A percentile compares a stretch with the other conserved stretches of the same genome.
These are phyloP conservation scores for Myioborus miniatus DNA, from an alignment of 2,797 vertebrate genomes.

Conservation along the genomic window DNA sequence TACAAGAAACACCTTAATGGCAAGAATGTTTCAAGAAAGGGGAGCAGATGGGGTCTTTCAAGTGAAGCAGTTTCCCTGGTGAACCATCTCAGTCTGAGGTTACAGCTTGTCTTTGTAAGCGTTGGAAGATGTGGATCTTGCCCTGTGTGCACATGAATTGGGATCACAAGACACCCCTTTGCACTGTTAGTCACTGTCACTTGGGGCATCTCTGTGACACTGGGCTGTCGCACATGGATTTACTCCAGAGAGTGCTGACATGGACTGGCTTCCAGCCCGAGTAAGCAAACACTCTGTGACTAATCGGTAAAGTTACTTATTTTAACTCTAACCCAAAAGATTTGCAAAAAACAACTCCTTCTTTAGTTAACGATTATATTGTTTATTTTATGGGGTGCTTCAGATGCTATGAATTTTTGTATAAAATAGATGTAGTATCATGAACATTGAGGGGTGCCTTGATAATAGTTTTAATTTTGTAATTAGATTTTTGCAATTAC, in stretches of 20 bases:
- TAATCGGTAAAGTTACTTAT: neutral
- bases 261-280: neutral
- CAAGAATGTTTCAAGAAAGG: neutral
- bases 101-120: neutral
- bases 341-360: neutral
- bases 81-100: neutral
- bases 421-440: neutral
- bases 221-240: neutral
- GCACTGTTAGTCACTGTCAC: neutral
- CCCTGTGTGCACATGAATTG: neutral
- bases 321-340: neutral
- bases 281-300: neutral
- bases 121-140: neutral
- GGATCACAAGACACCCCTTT: neutral
- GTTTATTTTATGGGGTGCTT: neutral
- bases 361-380: neutral
- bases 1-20: neutral
- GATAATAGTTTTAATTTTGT: slow-evolving; percentile 20
- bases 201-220: neutral
- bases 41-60: neutral
- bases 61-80: neutral
- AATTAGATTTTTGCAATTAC: slow-evolving; percentile 32
- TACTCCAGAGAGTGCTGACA: neutral
- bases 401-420: neutral
- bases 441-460: neutral